Conservation (phyloP, 2,113 vertebrate species). For the Parus major region DNA sequence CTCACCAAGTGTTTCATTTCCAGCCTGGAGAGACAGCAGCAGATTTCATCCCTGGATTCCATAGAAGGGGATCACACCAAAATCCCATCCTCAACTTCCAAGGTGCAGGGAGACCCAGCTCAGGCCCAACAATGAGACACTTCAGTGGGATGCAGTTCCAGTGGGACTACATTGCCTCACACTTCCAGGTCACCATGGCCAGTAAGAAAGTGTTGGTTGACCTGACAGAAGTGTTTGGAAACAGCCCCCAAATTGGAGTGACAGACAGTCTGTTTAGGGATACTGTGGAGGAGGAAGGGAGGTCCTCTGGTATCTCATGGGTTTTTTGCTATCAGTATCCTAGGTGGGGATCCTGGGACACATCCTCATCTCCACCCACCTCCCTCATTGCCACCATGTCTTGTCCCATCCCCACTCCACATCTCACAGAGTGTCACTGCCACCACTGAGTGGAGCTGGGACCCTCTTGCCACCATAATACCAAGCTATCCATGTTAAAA, state of each 20-base stretch:
- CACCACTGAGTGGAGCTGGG: not conserved
- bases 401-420: not conserved
- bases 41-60: not conserved
- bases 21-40: not conserved
- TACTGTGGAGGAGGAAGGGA: not conserved
- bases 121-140: conserved; percentile 26
- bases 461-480: not conserved
- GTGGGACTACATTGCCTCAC: not conserved
- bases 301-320: not conserved
- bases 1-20: not conserved
- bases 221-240: not conserved
- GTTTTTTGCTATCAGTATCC: not conserved
- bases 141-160: conserved; percentile 35
- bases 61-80: conserved; percentile 18
- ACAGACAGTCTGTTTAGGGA: not conserved
- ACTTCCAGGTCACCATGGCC: conserved; percentile 2
- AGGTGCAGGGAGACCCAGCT: conserved; percentile 33
- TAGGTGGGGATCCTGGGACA: not conserved
- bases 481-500: not conserved
- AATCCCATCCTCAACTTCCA: not conserved
- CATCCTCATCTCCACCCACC: not conserved
- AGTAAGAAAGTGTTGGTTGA: not conserved
- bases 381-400: not conserved
- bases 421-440: not conserved
- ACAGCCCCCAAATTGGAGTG: not conserved